A percentile compares a stretch with the other conserved stretches of the same genome.
phyloP scores from a whole-genome alignment of 2,797 vertebrate species.

The Eurystomus glaucurus region DNA sequence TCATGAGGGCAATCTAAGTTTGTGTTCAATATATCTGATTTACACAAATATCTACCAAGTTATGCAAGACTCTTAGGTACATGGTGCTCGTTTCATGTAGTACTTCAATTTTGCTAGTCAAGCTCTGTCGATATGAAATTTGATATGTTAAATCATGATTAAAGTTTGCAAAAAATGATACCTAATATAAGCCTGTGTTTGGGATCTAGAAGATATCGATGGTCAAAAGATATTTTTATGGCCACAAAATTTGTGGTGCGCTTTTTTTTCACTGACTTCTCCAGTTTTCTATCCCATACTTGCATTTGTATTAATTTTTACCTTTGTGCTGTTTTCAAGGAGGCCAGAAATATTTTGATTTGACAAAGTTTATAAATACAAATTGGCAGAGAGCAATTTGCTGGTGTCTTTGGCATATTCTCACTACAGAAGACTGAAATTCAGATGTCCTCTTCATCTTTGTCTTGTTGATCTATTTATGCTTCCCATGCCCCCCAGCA shows the following conservation, averaged over 20 bases:
- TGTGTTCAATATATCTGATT: not conserved
- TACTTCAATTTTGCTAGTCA: not conserved
- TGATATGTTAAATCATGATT: not conserved
- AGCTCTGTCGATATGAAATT: not conserved
- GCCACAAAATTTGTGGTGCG: not conserved
- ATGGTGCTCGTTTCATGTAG: not conserved
- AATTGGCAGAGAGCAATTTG: not conserved
- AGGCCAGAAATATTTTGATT: not conserved
- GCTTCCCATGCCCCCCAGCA: not conserved
- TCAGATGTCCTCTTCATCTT: not conserved
- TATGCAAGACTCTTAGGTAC: not conserved
- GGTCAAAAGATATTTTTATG: not conserved
- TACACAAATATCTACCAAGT: not conserved
- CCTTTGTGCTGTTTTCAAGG: not conserved
- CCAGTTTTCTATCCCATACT: not conserved
- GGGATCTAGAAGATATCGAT: not conserved
- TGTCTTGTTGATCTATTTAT: not conserved
- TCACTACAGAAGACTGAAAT: not conserved
- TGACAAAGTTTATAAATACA: not conserved
- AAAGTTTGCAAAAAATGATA: not conserved
- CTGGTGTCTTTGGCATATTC: not conserved
- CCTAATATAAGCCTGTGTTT: rapidly evolving
- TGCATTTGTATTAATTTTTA: not conserved
- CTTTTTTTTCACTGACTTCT: not conserved
- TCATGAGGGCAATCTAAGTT: not conserved